Percentiles rank a stretch among this genome's conserved stretches.
Conservation (phyloP, 2,797 vertebrate genomes). For the Enteromius afrohamiltoni region DNA sequence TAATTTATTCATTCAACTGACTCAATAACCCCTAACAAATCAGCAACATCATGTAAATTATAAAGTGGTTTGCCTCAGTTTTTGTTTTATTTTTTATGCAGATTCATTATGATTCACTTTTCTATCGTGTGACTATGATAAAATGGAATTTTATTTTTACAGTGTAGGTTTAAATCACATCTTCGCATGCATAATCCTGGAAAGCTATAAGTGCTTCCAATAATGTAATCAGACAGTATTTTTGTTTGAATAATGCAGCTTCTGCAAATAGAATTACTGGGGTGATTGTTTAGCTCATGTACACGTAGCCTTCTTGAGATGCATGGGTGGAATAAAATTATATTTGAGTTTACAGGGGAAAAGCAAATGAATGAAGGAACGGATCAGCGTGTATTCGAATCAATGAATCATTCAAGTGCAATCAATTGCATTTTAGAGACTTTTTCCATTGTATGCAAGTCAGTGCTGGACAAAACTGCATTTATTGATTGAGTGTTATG, state of each 20-base stretch:
- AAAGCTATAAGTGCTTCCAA: conserved; percentile 63
- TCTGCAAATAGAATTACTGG: background rate
- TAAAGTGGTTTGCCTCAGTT: background rate
- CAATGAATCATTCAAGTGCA: background rate
- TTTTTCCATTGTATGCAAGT: background rate
- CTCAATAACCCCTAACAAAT: background rate
- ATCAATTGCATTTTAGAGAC: background rate
- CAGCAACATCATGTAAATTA: background rate
- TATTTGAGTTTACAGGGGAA: background rate
- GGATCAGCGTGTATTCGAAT: background rate
- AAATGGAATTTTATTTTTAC: conserved; percentile 58
- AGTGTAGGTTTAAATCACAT: conserved; percentile 52
- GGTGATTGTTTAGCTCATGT: conserved; percentile 28
- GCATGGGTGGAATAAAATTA: background rate
- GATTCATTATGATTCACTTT: background rate
- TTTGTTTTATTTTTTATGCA: background rate
- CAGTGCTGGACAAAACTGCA: background rate
- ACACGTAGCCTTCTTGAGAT: background rate
- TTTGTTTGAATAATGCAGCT: background rate
- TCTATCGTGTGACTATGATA: conserved; percentile 3
- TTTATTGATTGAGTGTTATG: conserved; percentile 1
- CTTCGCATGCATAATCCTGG: conserved; percentile 66
- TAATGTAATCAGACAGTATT: conserved; percentile 16
- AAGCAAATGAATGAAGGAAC: conserved; percentile 1
- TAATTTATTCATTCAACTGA: background rate